phyloP scores from a whole-genome alignment of 2,888 invertebrate species.

The Lucinisca nassula region DNA sequence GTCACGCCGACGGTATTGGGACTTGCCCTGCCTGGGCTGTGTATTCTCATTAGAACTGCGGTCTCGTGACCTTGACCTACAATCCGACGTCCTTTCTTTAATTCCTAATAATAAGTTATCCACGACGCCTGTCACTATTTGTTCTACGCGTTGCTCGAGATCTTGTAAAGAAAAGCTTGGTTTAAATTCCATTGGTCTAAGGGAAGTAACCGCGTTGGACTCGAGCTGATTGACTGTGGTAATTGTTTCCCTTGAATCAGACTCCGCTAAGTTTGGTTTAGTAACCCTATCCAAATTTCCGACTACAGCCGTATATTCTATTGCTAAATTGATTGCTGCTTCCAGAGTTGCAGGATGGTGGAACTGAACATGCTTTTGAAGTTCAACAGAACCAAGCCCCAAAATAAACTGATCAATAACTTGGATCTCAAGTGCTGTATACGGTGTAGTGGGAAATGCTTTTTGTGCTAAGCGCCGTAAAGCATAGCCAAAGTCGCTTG shows the following conservation, averaged over 20 bases:
- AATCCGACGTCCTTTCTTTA: background rate
- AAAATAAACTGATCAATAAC: conserved; percentile 58
- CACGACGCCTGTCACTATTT: background rate
- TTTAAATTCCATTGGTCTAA: background rate
- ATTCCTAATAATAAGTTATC: background rate
- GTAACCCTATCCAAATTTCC: conserved; percentile 19
- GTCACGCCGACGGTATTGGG: too few relatives aligned
- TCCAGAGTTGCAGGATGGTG: conserved; percentile 52
- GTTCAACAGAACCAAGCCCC: conserved; percentile 31
- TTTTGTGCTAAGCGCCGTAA: conserved; percentile 53
- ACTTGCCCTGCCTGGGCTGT: too few relatives aligned
- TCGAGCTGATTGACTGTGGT: background rate
- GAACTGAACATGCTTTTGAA: conserved; percentile 57
- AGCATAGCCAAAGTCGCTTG: conserved; percentile 50
- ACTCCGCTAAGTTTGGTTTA: conserved; percentile 25
- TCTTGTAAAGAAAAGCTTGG: background rate
- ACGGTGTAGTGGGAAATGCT: conserved; percentile 42
- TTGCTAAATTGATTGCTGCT: conserved; percentile 41
- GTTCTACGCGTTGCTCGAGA: background rate
- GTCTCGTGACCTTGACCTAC: background rate
- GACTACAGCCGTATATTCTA: conserved; percentile 51
- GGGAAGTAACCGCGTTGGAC: background rate
- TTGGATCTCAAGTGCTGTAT: conserved; percentile 36
- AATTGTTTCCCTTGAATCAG: background rate
- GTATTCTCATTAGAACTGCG: too few relatives aligned